Percentiles rank a stretch among this genome's conserved stretches.
Conservation (phyloP, 2,888 invertebrate species). For the Papilio gigon region DNA sequence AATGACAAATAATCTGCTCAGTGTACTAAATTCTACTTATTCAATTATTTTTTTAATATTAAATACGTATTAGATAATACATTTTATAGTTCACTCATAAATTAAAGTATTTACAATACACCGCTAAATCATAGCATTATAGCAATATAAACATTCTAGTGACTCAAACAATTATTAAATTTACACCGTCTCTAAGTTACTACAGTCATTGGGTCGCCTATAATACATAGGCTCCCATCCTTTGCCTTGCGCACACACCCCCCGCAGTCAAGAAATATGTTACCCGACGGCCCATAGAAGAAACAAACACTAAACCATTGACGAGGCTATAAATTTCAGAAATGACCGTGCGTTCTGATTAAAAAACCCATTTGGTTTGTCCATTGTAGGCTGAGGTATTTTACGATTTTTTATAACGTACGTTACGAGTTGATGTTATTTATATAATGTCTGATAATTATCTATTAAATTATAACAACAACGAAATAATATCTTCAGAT, state of each 20-base stretch:
- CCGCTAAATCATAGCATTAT: neutral
- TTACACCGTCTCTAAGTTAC: slow-evolving; percentile 14
- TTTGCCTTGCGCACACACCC: slow-evolving; percentile 66
- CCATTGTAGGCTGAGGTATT: slow-evolving; percentile 43
- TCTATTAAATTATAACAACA: slow-evolving; percentile 19
- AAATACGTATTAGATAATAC: no score
- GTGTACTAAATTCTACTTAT: no score
- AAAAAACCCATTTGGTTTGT: slow-evolving; percentile 71
- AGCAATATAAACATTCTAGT: neutral
- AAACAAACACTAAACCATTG: slow-evolving; percentile 74
- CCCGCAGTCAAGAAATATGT: slow-evolving; percentile 74
- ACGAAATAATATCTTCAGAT: neutral
- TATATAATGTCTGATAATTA: slow-evolving; percentile 11
- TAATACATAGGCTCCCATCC: slow-evolving; percentile 55
- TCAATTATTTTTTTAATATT: no score
- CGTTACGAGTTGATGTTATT: slow-evolving; percentile 24
- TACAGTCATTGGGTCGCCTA: slow-evolving; percentile 7
- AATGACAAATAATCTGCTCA: no score
- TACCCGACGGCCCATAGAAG: slow-evolving; percentile 70
- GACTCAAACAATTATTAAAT: slow-evolving; percentile 24
- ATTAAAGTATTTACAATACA: neutral
- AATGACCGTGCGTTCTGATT: slow-evolving; percentile 71
- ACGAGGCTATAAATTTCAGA: slow-evolving; percentile 71
- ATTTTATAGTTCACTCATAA: neutral
- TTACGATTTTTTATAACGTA: slow-evolving; percentile 20